Evolutionary conservation across 2,113 vertebrate species (phyloP).

Genomic region (Struthio camelus): DNA sequence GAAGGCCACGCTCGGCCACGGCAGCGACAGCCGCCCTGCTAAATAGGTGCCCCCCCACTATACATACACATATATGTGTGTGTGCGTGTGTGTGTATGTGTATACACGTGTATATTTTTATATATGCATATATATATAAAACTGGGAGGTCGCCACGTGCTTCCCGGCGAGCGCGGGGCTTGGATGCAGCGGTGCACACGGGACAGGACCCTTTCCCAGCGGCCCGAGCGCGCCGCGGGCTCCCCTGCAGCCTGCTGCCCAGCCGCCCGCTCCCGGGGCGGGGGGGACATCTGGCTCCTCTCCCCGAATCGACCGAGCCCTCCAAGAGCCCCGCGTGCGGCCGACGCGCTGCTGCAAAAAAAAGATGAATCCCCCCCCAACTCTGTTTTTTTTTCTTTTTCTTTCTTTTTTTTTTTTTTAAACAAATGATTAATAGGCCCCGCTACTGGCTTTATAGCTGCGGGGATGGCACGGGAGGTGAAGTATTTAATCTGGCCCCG

Average conservation of each 20-base stretch:
- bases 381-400: too few species aligned
- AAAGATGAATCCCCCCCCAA: too few species aligned
- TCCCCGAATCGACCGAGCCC: not conserved
- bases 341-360: not conserved
- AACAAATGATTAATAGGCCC: not conserved
- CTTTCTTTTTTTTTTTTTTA: not conserved
- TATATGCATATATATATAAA: too few species aligned
- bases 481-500: slow-evolving; percentile 23
- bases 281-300: not conserved
- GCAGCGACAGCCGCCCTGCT: too few species aligned
- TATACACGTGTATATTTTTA: too few species aligned
- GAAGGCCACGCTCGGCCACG: too few species aligned
- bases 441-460: not conserved
- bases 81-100: too few species aligned
- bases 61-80: not conserved
- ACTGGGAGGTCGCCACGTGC: too few species aligned
- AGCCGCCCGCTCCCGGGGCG: too few species aligned
- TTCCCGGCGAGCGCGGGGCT: too few species aligned
- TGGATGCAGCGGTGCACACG: too few species aligned
- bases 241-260: not conserved
- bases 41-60: slow-evolving; percentile 37
- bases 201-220: not conserved
- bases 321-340: not conserved
- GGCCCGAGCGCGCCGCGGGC: too few species aligned
- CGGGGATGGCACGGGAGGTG: not conserved